A percentile compares a stretch with the other conserved stretches of the same genome.
These are phyloP conservation scores for Pangasius macronema DNA, from an alignment of 2,797 vertebrate species.

Conservation along the genomic window DNA sequence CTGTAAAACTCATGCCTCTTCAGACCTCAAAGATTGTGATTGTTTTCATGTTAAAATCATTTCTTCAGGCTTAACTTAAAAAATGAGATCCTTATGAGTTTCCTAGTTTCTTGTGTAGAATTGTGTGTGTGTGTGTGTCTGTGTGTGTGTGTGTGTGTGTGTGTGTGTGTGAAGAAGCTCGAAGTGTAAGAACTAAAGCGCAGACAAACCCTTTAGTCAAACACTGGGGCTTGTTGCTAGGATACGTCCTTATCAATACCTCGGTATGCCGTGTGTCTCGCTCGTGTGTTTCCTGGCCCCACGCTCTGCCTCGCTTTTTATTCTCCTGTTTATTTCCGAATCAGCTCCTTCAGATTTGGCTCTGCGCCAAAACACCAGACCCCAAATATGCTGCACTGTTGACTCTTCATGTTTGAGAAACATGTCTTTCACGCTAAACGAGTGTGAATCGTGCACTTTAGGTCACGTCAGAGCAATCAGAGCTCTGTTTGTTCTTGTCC, in stretches of 20 bases:
- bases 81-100: background rate
- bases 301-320: slow-evolving; percentile 35
- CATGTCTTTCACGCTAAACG: background rate
- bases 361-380: slow-evolving; percentile 37
- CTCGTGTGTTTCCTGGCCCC: slow-evolving; percentile 36
- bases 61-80: background rate
- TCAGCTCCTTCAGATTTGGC: slow-evolving; percentile 34
- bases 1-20: background rate
- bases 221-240: slow-evolving; percentile 62
- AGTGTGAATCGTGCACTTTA: background rate
- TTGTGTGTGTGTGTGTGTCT: slow-evolving; percentile 1
- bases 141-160: slow-evolving; percentile 3
- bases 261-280: slow-evolving; percentile 57
- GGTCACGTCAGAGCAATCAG: background rate
- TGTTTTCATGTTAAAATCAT: background rate
- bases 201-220: slow-evolving; percentile 59
- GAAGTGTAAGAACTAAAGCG: slow-evolving; percentile 51
- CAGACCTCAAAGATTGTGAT: background rate
- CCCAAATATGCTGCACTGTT: slow-evolving; percentile 24
- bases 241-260: slow-evolving; percentile 63
- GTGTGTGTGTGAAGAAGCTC: background rate
- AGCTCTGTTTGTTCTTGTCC: background rate
- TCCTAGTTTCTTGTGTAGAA: background rate
- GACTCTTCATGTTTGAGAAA: background rate
- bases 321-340: slow-evolving; percentile 54